phyloP scores from a whole-genome alignment of 2,113 vertebrate genomes.

The Microtus richardsoni region DNA sequence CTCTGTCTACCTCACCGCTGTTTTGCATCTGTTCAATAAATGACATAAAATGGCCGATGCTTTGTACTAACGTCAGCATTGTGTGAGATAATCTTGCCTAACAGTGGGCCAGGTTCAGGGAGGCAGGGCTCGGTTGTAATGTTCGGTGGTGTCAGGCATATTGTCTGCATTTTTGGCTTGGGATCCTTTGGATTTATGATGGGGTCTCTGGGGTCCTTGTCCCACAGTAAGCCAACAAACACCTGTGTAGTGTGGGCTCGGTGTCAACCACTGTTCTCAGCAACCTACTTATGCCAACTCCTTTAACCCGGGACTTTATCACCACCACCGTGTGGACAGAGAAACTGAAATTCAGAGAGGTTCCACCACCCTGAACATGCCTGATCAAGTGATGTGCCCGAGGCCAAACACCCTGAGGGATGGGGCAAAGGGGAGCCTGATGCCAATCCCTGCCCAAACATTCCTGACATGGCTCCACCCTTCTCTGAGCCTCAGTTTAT shows the following conservation, averaged over 20 bases:
- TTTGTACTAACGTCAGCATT: background rate
- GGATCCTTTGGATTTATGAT: background rate
- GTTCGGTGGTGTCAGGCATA: background rate
- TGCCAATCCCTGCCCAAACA: background rate
- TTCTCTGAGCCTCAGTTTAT: background rate
- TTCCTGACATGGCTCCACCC: no score
- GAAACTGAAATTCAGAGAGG: background rate
- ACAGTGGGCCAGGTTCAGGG: background rate
- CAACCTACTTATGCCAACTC: background rate
- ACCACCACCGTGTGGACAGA: background rate
- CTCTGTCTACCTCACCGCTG: no score
- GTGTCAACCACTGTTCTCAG: background rate
- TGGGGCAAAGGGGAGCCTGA: background rate
- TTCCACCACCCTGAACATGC: no score
- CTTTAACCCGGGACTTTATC: background rate
- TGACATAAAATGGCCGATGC: background rate
- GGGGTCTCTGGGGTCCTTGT: background rate
- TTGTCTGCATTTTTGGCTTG: background rate
- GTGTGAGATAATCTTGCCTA: background rate
- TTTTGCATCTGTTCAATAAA: background rate
- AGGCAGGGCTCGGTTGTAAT: accelerated
- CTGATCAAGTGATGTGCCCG: background rate
- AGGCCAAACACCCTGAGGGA: background rate
- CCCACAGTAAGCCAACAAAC: background rate
- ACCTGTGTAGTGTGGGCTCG: accelerated